Base-by-base conservation (phyloP, 2,888 invertebrate species). In the Cephus sareptanus region DNA sequence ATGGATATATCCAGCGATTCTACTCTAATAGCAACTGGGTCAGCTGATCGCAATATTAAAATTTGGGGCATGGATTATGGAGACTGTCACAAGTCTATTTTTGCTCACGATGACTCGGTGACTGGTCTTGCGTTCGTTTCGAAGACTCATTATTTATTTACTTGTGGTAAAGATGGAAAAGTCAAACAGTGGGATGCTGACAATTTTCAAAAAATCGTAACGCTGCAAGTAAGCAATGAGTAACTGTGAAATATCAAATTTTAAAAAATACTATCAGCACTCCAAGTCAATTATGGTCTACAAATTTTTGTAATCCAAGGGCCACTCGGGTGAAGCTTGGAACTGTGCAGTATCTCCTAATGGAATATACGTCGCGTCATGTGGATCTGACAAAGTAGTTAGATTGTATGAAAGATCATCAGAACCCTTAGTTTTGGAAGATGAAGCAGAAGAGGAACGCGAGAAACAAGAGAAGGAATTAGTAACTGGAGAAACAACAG, bases 31-130 rank as follows among this genome's bases (percentile, higher is more conserved):
- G 97, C 95, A 13, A 98, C 99, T 0, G 99, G 99, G 11, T 98
- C 99, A 3, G 97, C 97, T 0, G 99, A 99, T 93, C 94, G 98
- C 70, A 98, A 97, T 91, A 94, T 99, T 37, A 98, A 99, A 93
- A 95, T 99, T 81, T 99, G 99, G 99, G 99, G 99, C 68, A 94
- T 99, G 92, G 98, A 99, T 92, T 99, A 98, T 91, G 99, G 99
- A n/a, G 98, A 99, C 91, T 99, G 98, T 86, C 99, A 98, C 92
- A 95, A 95, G 87, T 98, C 98, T 0, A 94, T 99, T 84, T 98
- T 98, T 91, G 99, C 98, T 0, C 99, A 99, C 91, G 98, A 99
- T 87, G 98, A 98, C 91, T 97, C 98, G 0, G 95, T 99, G 13
- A 98, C 97, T 79, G 95, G 96, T 56, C 90, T 99, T 56, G 95